Evolutionary conservation across 2,797 vertebrate species (phyloP).

Genomic region (Xiphophorus birchmanni): DNA sequence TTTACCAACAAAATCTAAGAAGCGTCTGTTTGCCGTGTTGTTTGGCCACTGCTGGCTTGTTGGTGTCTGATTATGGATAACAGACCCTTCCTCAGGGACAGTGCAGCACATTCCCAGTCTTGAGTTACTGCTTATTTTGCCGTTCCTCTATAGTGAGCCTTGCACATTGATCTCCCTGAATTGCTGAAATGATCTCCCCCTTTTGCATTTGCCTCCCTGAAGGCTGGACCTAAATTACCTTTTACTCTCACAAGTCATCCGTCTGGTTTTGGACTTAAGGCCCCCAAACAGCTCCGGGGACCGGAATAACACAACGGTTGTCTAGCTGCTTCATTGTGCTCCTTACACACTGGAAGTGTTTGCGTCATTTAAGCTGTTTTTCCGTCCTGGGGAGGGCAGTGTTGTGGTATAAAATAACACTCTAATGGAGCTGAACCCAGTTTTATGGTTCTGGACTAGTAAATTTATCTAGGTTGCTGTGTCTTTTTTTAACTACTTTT

Average conservation of each 20-base stretch:
- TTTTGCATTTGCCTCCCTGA: constrained; percentile 48
- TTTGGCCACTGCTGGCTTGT: constrained; percentile 22
- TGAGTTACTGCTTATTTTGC: constrained; percentile 57
- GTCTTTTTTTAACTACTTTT: constrained; percentile 9
- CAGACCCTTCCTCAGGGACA: constrained; percentile 39
- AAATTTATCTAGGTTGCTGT: constrained; percentile 34
- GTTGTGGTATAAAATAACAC: constrained; percentile 19
- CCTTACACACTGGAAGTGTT: constrained; percentile 31
- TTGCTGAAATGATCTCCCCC: constrained; percentile 48
- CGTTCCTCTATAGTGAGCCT: constrained; percentile 23
- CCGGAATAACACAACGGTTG: constrained; percentile 50
- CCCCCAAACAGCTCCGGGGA: constrained; percentile 28
- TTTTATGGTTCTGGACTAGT: constrained; percentile 11
- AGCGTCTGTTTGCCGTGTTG: not conserved
- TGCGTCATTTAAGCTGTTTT: constrained; percentile 37
- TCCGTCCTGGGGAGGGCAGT: constrained; percentile 7
- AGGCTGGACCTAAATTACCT: constrained; percentile 63
- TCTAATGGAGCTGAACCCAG: constrained; percentile 2
- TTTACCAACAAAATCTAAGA: not conserved
- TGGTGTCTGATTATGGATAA: constrained; percentile 48
- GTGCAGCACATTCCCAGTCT: constrained; percentile 32
- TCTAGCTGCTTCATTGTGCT: constrained; percentile 17
- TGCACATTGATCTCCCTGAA: constrained; percentile 42
- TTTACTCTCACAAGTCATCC: constrained; percentile 53
- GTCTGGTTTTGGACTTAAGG: constrained; percentile 41